These are phyloP conservation scores for Teleiodes luculella DNA, from an alignment of 2,888 invertebrate genomes.

Conservation along the genomic window DNA sequence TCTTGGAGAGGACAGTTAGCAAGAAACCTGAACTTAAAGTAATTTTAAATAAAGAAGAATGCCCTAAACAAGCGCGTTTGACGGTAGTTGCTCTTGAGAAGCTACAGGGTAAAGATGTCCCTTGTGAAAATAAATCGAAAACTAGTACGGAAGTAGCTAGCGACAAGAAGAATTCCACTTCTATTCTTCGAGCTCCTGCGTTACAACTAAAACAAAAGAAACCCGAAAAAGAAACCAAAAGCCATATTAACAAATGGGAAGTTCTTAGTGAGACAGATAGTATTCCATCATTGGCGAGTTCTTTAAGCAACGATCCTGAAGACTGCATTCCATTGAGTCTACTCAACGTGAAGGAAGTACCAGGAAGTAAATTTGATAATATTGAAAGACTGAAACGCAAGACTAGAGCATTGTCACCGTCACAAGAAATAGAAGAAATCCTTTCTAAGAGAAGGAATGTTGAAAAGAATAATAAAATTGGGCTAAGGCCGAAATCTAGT, in stretches of 20 bases:
- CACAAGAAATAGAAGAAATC: slow-evolving; percentile 78
- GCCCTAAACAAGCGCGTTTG: slow-evolving; percentile 74
- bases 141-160: slow-evolving; percentile 16
- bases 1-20: slow-evolving; percentile 79
- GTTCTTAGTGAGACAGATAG: slow-evolving; percentile 80
- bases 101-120: slow-evolving; percentile 72
- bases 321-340: slow-evolving; percentile 78
- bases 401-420: slow-evolving; percentile 78
- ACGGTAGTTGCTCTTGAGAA: slow-evolving; percentile 81
- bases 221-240: slow-evolving; percentile 60
- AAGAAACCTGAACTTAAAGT: slow-evolving; percentile 70
- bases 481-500: slow-evolving; percentile 66
- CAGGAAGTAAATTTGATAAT: slow-evolving; percentile 51
- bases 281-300: slow-evolving; percentile 72
- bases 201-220: slow-evolving; percentile 65
- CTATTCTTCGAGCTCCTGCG: slow-evolving; percentile 66
- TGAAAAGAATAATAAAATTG: slow-evolving; percentile 55
- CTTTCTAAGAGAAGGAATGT: slow-evolving; percentile 65
- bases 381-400: slow-evolving; percentile 74
- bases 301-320: slow-evolving; percentile 76
- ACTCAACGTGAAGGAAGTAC: slow-evolving; percentile 63
- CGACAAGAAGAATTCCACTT: slow-evolving; percentile 51
- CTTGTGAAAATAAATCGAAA: slow-evolving; percentile 41
- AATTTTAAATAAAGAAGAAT: slow-evolving; percentile 71
- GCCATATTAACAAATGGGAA: slow-evolving; percentile 76